phyloP scores from a whole-genome alignment of 2,797 vertebrate species.

The Chelon auratus region DNA sequence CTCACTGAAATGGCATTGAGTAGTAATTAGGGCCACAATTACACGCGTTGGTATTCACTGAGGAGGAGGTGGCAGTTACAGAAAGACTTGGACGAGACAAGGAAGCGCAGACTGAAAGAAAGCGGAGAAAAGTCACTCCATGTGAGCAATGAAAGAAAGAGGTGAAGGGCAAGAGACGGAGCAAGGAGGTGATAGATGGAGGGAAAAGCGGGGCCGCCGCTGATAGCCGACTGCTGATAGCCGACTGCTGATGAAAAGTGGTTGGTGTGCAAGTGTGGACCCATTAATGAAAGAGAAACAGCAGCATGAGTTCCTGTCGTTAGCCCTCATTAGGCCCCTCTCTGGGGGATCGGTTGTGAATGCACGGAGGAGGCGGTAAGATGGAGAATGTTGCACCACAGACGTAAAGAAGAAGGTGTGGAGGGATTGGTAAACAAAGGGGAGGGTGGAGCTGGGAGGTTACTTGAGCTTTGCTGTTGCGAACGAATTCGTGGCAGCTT shows the following conservation, averaged over 20 bases:
- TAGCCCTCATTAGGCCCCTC: constrained; percentile 78
- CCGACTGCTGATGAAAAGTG: constrained; percentile 60
- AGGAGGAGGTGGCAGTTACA: constrained; percentile 15
- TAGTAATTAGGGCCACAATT: constrained; percentile 67
- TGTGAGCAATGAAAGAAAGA: constrained; percentile 57
- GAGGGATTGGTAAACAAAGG: constrained; percentile 41
- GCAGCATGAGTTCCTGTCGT: constrained; percentile 64
- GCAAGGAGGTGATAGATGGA: constrained; percentile 50
- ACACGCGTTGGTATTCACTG: constrained; percentile 50
- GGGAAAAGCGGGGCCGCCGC: constrained; percentile 22
- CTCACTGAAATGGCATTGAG: constrained; percentile 52
- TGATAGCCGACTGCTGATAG: constrained; percentile 48
- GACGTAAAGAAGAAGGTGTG: constrained; percentile 17
- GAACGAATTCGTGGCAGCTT: constrained; percentile 13
- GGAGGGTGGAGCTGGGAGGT: constrained; percentile 14
- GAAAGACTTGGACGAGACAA: constrained; percentile 12
- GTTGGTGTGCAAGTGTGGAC: constrained; percentile 42
- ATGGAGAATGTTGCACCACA: constrained; percentile 35
- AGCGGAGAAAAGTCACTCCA: constrained; percentile 35
- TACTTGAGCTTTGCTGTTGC: constrained; percentile 28
- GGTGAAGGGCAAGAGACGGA: constrained; percentile 44
- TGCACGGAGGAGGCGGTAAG: constrained; percentile 33
- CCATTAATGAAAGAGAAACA: constrained; percentile 75
- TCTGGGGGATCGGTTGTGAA: constrained; percentile 61
- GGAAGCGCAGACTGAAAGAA: constrained; percentile 26